Base-by-base conservation (phyloP, 2,888 invertebrate genomes). In the Helicoverpa assulta region DNA sequence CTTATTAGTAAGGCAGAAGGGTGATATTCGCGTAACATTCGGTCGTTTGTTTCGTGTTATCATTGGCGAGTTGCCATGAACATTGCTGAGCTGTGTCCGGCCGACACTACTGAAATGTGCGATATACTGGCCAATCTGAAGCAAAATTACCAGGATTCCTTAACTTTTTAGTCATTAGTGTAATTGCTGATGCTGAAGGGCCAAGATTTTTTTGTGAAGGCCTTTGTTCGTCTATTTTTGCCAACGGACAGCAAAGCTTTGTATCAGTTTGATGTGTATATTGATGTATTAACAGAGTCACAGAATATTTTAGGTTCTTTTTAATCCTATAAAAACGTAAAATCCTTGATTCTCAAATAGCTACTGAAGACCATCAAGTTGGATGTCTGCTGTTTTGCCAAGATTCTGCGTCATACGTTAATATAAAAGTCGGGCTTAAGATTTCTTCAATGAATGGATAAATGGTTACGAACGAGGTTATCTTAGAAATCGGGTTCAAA, bases 51-150 rank as follows among this genome's bases (percentile, higher is more conserved):
- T 69, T 73, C 67, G 70, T 82, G 82, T 76, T 86, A 72, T 74
- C 67, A 53, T 85, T 90, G 90, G 90, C 86, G 21, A 0, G 37
- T 53, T 81, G 89, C 90, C 90, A 90, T 72, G 51, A 69, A 58
- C 70, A 64, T 76, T 82, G 86, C 85, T 82, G 71, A 70, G 84
- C 75, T 67, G 63, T 77, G 79, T 75, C 76, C 81, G 77, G 67
- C 78, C 81, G 83, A 87, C 40, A 40, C 12, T 14, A 40, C 81
- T 86, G 86, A 87, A 78, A 86, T 86, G 87, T 60, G 59, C 60
- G 78, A 70, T 79, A 78, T 60, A 55, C 67, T 71, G 54, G 67
- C 73, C 58, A 55, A 70, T 63, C 69, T 62, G 55, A 75, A 81
- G 58, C 59, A 43, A 84, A 84, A 81, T 78, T 10, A 6, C 29